phyloP scores from a whole-genome alignment of 53 echinoderm and acorn worm genomes.

The Apostichopus leukothele region DNA sequence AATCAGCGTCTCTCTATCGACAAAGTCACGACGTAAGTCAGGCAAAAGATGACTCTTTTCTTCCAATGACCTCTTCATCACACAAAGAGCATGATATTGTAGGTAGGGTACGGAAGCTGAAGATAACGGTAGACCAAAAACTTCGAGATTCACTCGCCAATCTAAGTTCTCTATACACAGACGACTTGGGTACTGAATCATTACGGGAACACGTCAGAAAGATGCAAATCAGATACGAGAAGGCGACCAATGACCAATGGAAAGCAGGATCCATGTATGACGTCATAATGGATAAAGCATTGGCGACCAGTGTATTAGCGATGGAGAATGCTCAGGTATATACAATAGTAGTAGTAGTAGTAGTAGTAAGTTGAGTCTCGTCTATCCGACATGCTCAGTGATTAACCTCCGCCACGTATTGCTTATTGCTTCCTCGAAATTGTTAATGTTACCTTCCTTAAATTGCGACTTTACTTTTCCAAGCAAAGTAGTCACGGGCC shows the following conservation, averaged over 20 bases:
- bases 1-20: neutral
- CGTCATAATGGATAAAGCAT: slow-evolving; percentile 51
- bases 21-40: slow-evolving; percentile 20
- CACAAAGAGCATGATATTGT: slow-evolving; percentile 31
- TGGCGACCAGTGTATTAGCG: slow-evolving; percentile 58
- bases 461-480: too few species aligned
- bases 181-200: neutral
- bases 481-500: too few species aligned
- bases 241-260: slow-evolving; percentile 25
- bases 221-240: slow-evolving; percentile 42
- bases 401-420: too few species aligned
- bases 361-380: too few species aligned
- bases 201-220: slow-evolving; percentile 29
- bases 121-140: slow-evolving; percentile 34
- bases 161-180: slow-evolving; percentile 5
- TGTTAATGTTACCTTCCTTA: too few species aligned
- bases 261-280: slow-evolving; percentile 36
- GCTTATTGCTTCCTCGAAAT: too few species aligned
- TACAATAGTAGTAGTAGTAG: too few species aligned
- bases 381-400: too few species aligned
- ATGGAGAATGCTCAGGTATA: slow-evolving; percentile 66
- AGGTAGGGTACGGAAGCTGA: slow-evolving; percentile 31
- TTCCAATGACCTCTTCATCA: neutral
- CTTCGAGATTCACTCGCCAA: slow-evolving; percentile 37
- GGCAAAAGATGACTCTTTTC: slow-evolving; percentile 11